phyloP scores from a whole-genome alignment of 92 coral and sea anemone species.

The Nematostella vectensis region DNA sequence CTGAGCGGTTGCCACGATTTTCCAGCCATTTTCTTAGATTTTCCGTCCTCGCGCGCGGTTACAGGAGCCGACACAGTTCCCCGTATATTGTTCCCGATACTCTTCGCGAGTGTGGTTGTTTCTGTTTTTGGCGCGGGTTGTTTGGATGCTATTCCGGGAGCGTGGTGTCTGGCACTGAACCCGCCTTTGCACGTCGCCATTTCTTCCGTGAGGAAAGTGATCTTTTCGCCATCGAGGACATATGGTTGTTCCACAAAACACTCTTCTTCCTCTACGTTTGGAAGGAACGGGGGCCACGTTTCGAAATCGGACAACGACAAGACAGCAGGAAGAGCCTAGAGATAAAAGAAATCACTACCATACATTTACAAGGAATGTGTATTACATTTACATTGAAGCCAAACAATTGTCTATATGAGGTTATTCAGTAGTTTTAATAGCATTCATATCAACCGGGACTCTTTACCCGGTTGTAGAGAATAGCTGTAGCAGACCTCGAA shows the following conservation, averaged over 20 bases:
- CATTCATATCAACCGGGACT: too few relatives aligned
- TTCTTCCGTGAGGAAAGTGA: constrained; percentile 74
- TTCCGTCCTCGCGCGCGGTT: constrained; percentile 37
- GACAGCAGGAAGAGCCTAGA: not conserved
- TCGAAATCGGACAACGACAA: constrained; percentile 5
- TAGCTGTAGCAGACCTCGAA: too few relatives aligned
- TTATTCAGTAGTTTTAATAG: too few relatives aligned
- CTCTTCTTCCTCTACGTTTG: constrained; percentile 7
- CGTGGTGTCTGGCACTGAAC: constrained; percentile 77
- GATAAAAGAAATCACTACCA: constrained; percentile 1
- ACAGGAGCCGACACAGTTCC: constrained; percentile 59
- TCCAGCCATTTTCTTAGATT: constrained; percentile 18
- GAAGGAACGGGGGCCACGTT: not conserved
- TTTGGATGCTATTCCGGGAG: constrained; percentile 34
- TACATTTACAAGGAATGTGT: too few relatives aligned
- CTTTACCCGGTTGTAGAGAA: too few relatives aligned
- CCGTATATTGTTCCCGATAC: constrained; percentile 18
- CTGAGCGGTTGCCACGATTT: constrained; percentile 83
- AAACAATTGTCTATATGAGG: too few relatives aligned
- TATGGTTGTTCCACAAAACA: constrained; percentile 9
- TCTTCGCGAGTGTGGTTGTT: not conserved
- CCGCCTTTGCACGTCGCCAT: constrained; percentile 80
- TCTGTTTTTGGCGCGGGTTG: constrained; percentile 13
- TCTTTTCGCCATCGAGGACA: constrained; percentile 42
- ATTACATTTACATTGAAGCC: too few relatives aligned